Conservation (phyloP, 2,888 invertebrate species). For the Gymnoscelis rufifasciata region DNA sequence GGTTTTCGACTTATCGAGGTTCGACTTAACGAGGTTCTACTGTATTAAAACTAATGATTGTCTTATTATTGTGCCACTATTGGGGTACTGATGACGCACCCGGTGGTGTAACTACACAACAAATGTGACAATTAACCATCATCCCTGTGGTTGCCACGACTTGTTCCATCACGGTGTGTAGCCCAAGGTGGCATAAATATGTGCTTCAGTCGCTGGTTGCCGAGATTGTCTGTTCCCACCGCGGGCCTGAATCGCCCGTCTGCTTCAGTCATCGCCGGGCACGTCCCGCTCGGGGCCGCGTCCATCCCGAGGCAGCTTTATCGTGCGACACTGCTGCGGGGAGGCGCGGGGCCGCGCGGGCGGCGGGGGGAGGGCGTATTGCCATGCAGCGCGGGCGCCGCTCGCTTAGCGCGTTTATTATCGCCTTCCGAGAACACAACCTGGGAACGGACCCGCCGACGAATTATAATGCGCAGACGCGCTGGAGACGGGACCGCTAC, state of each 20-base stretch:
- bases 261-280: not conserved
- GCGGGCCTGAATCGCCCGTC: no score
- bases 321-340: not conserved
- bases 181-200: no score
- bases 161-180: no score
- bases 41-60: no score
- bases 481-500: not conserved
- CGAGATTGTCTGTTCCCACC: not conserved
- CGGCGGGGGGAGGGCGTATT: slow-evolving; percentile 14
- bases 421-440: slow-evolving; percentile 14
- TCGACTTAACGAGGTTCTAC: no score
- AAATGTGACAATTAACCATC: no score
- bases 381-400: slow-evolving; percentile 15
- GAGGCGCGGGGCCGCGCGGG: not conserved
- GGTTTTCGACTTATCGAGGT: no score
- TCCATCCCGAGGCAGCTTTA: slow-evolving; percentile 5
- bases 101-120: no score
- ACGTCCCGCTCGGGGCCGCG: not conserved
- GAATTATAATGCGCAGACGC: not conserved
- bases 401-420: slow-evolving; percentile 12
- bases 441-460: slow-evolving; percentile 14
- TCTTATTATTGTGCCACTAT: no score
- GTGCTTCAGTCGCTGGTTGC: no score
- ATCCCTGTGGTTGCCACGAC: no score
- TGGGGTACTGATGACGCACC: no score